These are phyloP conservation scores for Erethizon dorsatum DNA, from an alignment of 2,797 vertebrate genomes.

Conservation along the genomic window DNA sequence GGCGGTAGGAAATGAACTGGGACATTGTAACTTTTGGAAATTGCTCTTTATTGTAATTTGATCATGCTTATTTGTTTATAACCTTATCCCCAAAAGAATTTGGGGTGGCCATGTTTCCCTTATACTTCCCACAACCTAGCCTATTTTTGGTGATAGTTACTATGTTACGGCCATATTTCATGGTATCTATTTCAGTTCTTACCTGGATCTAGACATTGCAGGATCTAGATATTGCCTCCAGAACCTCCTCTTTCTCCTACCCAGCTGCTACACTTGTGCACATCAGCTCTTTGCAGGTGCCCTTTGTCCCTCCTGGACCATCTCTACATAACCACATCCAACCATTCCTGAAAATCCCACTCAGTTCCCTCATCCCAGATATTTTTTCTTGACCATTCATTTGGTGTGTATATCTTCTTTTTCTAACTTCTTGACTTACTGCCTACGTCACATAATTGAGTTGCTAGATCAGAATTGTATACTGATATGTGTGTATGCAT, in stretches of 20 bases:
- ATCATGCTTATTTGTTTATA: neutral
- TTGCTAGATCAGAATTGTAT: neutral
- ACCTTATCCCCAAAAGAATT: neutral
- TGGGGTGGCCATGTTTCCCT: neutral
- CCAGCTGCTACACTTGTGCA: too few species aligned
- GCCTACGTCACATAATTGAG: neutral
- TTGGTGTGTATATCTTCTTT: neutral
- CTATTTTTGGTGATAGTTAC: neutral
- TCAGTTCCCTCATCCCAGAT: neutral
- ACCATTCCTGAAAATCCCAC: neutral
- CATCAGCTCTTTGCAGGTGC: neutral
- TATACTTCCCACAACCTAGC: neutral
- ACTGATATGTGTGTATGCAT: neutral
- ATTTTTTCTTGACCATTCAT: neutral
- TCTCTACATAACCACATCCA: neutral
- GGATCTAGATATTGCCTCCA: neutral
- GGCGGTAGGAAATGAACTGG: rapidly evolving
- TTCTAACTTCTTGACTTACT: neutral
- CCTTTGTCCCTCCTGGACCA: neutral
- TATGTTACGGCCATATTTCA: neutral
- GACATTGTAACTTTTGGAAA: neutral
- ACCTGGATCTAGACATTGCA: neutral
- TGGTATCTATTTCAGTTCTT: neutral
- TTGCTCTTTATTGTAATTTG: neutral
- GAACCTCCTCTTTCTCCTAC: neutral